Evolutionary conservation across 2,888 invertebrate species (phyloP).

Genomic region (Ellobium chinense): DNA sequence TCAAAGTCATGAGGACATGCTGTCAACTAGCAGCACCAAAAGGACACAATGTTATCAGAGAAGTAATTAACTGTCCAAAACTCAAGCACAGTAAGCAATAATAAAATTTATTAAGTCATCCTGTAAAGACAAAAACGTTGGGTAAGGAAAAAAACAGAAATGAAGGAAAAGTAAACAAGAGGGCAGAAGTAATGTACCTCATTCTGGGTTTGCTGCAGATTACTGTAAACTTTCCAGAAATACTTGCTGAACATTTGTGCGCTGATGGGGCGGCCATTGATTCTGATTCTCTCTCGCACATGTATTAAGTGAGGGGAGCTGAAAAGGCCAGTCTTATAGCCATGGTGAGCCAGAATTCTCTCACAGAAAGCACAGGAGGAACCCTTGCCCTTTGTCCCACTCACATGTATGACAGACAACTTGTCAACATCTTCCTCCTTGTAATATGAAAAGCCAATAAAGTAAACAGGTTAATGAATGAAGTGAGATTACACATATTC

Average conservation of each 20-base stretch:
- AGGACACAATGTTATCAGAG: too few relatives aligned
- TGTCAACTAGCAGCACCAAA: too few relatives aligned
- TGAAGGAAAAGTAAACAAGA: too few relatives aligned
- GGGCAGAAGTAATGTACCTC: too few relatives aligned
- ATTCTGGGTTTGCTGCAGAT: constrained; percentile 62
- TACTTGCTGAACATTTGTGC: constrained; percentile 86
- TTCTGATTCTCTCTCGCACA: constrained; percentile 93
- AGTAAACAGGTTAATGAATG: background rate
- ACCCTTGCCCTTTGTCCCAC: constrained; percentile 98
- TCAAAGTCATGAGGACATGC: too few relatives aligned
- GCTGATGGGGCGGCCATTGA: constrained; percentile 89
- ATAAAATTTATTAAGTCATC: too few relatives aligned
- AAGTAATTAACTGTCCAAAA: too few relatives aligned
- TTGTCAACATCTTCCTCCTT: constrained; percentile 85
- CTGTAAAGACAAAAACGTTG: too few relatives aligned
- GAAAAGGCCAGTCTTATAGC: constrained; percentile 55
- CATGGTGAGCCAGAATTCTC: constrained; percentile 86
- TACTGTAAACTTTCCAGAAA: constrained; percentile 90
- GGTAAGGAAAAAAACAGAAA: too few relatives aligned
- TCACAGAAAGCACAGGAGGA: constrained; percentile 97
- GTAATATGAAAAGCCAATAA: constrained; percentile 37
- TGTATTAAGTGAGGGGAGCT: constrained; percentile 96
- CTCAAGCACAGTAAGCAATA: too few relatives aligned
- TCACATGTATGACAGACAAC: constrained; percentile 93
- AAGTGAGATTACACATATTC: too few relatives aligned